phyloP scores from a whole-genome alignment of 2,797 vertebrate genomes.

The Limnodromus scolopaceus region DNA sequence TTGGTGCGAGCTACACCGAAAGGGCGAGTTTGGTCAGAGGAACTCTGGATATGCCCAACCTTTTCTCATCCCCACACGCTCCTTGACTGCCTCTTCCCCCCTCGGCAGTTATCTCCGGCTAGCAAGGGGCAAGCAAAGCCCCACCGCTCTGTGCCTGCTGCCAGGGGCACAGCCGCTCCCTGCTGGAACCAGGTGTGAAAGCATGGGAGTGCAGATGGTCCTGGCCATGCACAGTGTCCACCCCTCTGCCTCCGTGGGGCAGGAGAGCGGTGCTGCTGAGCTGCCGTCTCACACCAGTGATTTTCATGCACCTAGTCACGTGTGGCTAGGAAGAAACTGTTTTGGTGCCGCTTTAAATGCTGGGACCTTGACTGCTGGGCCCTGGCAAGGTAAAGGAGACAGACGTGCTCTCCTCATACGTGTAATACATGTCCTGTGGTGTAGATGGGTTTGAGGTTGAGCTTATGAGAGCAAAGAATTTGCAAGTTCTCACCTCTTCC shows the following conservation, averaged over 20 bases:
- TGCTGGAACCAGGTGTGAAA: neutral
- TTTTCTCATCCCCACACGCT: neutral
- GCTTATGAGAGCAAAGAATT: neutral
- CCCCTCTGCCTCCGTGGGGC: neutral
- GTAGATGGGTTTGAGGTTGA: neutral
- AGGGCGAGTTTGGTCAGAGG: neutral
- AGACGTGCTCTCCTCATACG: neutral
- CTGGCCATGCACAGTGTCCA: rapidly evolving
- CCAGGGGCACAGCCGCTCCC: neutral
- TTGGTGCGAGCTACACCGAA: neutral
- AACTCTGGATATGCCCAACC: neutral
- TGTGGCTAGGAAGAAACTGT: neutral
- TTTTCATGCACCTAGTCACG: neutral
- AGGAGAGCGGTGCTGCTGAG: rapidly evolving
- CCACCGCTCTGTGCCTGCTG: rapidly evolving
- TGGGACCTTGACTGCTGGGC: neutral
- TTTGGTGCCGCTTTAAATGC: neutral
- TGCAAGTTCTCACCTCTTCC: constrained; percentile 38
- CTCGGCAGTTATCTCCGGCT: neutral
- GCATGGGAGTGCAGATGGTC: neutral
- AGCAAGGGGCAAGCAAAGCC: neutral
- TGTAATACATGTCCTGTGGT: neutral
- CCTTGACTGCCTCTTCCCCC: neutral
- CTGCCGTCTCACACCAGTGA: neutral
- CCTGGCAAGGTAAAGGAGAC: neutral